A percentile compares a stretch with the other conserved stretches of the same genome.
phyloP scores from a whole-genome alignment of 2,797 vertebrate genomes.

The Helicolenus hilgendorfi region DNA sequence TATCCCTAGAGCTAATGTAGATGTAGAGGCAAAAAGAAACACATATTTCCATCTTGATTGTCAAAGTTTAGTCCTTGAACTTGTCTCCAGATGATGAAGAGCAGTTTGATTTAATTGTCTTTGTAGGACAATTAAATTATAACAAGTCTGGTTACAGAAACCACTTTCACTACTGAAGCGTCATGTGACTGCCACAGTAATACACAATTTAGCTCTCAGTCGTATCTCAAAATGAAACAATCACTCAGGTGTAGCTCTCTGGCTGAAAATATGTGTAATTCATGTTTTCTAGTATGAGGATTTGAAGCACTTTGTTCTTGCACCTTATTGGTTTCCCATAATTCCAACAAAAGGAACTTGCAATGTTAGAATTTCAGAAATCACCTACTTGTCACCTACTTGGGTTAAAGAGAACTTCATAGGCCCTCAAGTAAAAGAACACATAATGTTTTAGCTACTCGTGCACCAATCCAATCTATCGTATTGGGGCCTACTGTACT shows the following conservation, averaged over 20 bases:
- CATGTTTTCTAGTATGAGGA: neutral
- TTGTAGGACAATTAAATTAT: neutral
- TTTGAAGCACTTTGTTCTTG: neutral
- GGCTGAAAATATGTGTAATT: neutral
- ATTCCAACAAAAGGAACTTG: neutral
- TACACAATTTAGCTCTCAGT: neutral
- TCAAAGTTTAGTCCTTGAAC: neutral
- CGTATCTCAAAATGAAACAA: neutral
- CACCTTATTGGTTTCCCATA: neutral
- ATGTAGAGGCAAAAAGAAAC: neutral
- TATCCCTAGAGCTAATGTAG: slow-evolving; percentile 48
- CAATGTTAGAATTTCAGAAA: neutral
- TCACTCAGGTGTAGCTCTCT: neutral
- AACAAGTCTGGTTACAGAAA: neutral
- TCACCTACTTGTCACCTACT: neutral
- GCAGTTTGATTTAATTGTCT: neutral
- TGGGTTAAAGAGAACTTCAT: neutral
- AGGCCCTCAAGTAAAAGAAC: neutral
- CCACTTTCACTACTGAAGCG: neutral
- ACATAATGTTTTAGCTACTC: neutral
- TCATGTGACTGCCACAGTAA: neutral
- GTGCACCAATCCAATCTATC: neutral
- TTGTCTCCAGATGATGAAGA: neutral
- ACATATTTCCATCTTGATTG: neutral
- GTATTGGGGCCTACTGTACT: neutral